Conservation (phyloP, 2,797 vertebrate genomes). For the Lepilemur septentrionalis region DNA sequence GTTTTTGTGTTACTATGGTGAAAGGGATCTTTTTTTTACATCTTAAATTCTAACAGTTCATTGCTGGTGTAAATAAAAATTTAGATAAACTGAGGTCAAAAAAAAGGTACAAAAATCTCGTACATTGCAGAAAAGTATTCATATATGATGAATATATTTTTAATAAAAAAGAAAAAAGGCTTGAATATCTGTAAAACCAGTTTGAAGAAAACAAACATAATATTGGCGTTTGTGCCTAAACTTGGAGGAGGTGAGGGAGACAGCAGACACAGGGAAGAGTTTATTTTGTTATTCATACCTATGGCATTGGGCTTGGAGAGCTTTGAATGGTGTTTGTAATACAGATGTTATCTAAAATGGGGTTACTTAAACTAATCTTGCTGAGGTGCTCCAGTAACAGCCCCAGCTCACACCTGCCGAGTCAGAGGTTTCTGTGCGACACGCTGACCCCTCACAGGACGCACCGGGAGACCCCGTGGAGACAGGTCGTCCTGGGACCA, state of each 20-base stretch:
- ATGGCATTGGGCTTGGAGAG: not conserved
- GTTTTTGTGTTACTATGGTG: not conserved
- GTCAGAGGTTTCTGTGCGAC: not conserved
- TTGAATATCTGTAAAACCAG: not conserved
- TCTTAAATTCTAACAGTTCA: not conserved
- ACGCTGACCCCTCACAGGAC: too few species aligned
- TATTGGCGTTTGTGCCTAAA: not conserved
- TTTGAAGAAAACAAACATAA: not conserved
- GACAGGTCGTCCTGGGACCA: fast-evolving
- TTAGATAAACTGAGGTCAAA: not conserved
- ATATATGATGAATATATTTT: not conserved
- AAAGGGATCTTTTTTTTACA: not conserved
- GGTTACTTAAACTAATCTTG: fast-evolving
- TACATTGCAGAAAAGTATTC: not conserved
- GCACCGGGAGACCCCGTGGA: not conserved
- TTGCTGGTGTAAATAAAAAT: not conserved
- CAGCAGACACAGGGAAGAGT: too few species aligned
- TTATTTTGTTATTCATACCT: too few species aligned
- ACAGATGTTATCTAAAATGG: not conserved
- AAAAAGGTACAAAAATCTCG: too few species aligned
- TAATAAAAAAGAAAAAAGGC: not conserved
- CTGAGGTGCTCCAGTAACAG: not conserved
- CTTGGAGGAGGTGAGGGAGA: not conserved
- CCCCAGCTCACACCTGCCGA: too few species aligned
- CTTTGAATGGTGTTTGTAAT: not conserved